These are phyloP conservation scores for Oithona nana DNA, from an alignment of 2,888 invertebrate genomes.

Conservation along the genomic window DNA sequence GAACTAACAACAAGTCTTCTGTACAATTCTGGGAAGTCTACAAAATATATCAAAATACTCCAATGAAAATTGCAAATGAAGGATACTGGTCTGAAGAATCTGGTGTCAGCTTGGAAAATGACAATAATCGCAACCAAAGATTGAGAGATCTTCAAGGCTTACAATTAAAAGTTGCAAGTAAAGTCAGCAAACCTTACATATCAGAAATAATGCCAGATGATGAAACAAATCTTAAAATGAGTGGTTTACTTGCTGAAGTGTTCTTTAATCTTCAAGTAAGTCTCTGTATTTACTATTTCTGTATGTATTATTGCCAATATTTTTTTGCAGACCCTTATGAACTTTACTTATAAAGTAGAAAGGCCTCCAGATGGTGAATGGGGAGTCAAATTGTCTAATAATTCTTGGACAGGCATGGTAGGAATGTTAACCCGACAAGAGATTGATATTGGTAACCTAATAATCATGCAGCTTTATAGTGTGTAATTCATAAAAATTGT, in stretches of 20 bases:
- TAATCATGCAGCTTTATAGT: too few relatives aligned
- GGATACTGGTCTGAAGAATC: too few relatives aligned
- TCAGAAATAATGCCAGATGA: neutral
- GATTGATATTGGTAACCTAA: neutral
- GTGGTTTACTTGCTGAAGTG: neutral
- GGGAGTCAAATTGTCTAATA: neutral
- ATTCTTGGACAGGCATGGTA: neutral
- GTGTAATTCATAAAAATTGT: neutral
- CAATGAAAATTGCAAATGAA: too few relatives aligned
- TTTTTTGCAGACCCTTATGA: neutral
- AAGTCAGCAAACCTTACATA: too few relatives aligned
- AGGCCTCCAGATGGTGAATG: neutral
- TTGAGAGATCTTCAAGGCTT: too few relatives aligned
- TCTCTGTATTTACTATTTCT: neutral
- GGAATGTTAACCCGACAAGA: neutral
- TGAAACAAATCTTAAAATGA: neutral
- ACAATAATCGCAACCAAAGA: too few relatives aligned
- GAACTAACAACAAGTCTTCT: too few relatives aligned
- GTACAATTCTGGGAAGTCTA: too few relatives aligned
- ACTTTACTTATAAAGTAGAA: neutral
- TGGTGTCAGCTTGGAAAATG: too few relatives aligned
- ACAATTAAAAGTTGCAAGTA: too few relatives aligned
- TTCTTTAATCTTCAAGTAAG: neutral
- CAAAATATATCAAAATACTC: too few relatives aligned
- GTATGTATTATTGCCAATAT: neutral